These are phyloP conservation scores for Pionites leucogaster DNA, from an alignment of 2,113 vertebrate species.

Conservation along the genomic window DNA sequence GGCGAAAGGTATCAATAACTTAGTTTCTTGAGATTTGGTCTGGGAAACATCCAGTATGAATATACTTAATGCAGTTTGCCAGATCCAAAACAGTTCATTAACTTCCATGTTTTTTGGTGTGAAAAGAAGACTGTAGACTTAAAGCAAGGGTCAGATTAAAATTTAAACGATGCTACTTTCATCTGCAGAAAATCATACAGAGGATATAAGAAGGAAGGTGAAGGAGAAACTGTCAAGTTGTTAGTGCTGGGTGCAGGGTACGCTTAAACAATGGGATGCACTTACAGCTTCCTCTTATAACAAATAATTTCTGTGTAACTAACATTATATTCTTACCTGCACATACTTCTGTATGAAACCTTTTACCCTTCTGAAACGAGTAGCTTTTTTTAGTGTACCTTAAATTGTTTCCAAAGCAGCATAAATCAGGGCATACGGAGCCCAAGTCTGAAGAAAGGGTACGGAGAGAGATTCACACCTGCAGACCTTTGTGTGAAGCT, in stretches of 20 bases:
- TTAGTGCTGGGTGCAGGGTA: not conserved
- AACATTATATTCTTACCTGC: not conserved
- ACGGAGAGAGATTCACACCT: not conserved
- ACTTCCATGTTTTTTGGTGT: accelerated
- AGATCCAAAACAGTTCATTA: accelerated
- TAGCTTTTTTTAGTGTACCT: not conserved
- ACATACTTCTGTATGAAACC: not conserved
- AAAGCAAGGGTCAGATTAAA: not conserved
- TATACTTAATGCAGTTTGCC: not conserved
- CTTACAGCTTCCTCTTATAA: accelerated
- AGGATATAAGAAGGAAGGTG: accelerated
- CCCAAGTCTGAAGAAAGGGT: not conserved
- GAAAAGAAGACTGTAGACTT: not conserved
- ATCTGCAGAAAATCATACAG: not conserved
- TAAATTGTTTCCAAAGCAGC: not conserved
- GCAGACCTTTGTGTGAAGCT: not conserved
- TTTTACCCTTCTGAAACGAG: not conserved
- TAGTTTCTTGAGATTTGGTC: not conserved
- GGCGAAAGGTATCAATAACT: not conserved
- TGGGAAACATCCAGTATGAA: not conserved
- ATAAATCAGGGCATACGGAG: not conserved
- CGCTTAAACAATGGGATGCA: accelerated
- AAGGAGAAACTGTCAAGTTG: not conserved
- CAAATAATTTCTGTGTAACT: not conserved
- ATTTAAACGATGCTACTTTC: not conserved